Base-by-base conservation (phyloP, 2,113 vertebrate genomes). In the Saccopteryx leptura region DNA sequence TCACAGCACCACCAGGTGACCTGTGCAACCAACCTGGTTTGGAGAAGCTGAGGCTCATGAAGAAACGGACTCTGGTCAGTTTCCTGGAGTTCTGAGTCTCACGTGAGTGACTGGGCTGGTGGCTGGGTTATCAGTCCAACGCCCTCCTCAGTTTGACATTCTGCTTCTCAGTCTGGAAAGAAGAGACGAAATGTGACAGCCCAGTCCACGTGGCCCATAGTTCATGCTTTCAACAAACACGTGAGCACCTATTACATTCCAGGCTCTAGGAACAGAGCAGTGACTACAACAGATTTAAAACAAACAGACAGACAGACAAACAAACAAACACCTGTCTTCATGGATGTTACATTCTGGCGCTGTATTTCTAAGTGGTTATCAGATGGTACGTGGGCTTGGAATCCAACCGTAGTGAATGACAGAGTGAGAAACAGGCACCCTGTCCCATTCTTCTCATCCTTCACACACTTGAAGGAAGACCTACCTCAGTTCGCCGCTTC, bases 11-110 rank as follows among this genome's bases (percentile, higher is more conserved):
- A 17, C 14, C 17, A 15, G 19, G 21, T 19, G 12, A 5, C 39
- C 2, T 3, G 0, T 23, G 56, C 14, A n/a, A 23, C 39, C 14
- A n/a, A 23, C 39, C 39, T 18, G 11, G 17, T 13, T 15, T 1
- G 61, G 23, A 69, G n/a, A 58, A 60, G 48, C 23, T 31, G 68
- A 81, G n/a, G 54, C 21, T 31, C 46, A 31, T 19, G 26, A 15
- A 82, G 46, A 65, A 19, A 31, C 9, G 1, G 26, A 65, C 26
- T 31, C 80, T 50, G 61, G 39, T 65, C 60, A 31, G 60, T 48
- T 31, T 82, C 39, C 60, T 5, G 4, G 31, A 50, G 79, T 61
- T 79, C 75, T 78, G 84, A 72, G 31, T 48, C 39, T 54, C 24
- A 33, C 60, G 2, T 2, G 33, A 58, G 75, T 23, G 8, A 0